Conservation (phyloP, 2,888 invertebrate genomes). For the Imbricaverruca yamaguchii region DNA sequence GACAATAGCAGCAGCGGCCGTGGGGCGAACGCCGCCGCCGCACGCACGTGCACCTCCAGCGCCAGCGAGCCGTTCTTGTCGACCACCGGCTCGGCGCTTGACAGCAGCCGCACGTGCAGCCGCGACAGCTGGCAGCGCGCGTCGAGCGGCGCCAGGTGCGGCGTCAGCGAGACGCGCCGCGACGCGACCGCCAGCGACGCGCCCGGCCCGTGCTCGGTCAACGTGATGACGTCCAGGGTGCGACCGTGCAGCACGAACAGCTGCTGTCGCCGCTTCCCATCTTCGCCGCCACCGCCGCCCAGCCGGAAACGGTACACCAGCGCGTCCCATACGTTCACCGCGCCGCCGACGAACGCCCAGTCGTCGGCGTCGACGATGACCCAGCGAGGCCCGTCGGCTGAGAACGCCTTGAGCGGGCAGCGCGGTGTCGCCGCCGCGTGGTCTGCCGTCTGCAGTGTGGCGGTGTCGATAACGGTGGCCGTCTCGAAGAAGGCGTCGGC, state of each 20-base stretch:
- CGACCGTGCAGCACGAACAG: not conserved
- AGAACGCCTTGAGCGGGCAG: not conserved
- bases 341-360: not conserved
- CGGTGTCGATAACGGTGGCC: not conserved
- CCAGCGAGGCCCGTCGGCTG: not conserved
- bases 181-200: not conserved
- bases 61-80: not conserved
- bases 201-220: not conserved
- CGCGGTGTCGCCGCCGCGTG: too few species aligned
- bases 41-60: not conserved
- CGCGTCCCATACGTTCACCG: not conserved
- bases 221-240: not conserved
- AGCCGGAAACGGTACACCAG: not conserved
- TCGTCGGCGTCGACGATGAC: not conserved
- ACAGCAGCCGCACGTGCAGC: not conserved
- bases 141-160: not conserved
- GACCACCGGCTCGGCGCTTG: not conserved
- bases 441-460: not conserved
- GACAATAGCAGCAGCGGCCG: not conserved
- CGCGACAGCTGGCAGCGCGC: not conserved
- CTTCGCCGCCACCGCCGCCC: not conserved
- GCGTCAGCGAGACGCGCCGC: not conserved
- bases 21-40: not conserved
- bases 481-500: not conserved
- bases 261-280: not conserved